A percentile compares a stretch with the other conserved stretches of the same genome.
Conservation (phyloP, 1,140 invertebrate genomes). For the Holcopasites calliopsidis region DNA sequence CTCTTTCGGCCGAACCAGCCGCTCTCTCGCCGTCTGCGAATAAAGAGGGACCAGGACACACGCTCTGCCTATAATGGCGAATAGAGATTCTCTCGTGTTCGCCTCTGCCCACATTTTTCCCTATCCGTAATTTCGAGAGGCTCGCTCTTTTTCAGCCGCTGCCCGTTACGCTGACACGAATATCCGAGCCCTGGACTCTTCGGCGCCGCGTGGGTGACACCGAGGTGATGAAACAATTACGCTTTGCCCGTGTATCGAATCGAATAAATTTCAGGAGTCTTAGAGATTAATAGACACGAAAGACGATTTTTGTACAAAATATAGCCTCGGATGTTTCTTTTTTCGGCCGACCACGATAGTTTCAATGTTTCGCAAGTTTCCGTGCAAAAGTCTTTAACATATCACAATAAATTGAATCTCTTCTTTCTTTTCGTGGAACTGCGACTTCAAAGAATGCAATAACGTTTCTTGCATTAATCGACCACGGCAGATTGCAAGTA, state of each 20-base stretch:
- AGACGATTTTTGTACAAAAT: no score
- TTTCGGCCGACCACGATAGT: no score
- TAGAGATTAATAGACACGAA: no score
- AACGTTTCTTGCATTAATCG: no score
- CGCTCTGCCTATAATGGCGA: slow-evolving; percentile 2
- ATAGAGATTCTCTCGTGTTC: slow-evolving; percentile 31
- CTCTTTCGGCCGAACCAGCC: slow-evolving; percentile 25
- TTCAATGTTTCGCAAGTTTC: no score
- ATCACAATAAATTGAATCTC: no score
- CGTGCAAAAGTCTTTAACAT: no score
- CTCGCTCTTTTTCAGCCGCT: background rate
- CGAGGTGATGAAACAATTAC: slow-evolving; percentile 27
- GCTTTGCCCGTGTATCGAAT: background rate
- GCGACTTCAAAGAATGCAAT: no score
- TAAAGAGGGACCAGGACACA: background rate
- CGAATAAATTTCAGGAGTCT: no score
- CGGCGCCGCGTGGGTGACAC: background rate
- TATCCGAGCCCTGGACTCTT: background rate
- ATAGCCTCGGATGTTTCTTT: no score
- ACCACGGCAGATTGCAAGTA: background rate
- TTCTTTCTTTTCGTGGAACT: no score
- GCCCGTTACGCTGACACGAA: slow-evolving; percentile 13
- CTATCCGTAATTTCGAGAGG: slow-evolving; percentile 13
- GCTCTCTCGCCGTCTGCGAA: background rate
- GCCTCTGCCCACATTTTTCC: background rate